Evolutionary conservation across 2,888 invertebrate species (phyloP), one percentile per base, ranked within the genome.

Genomic region (Seira ritae): DNA sequence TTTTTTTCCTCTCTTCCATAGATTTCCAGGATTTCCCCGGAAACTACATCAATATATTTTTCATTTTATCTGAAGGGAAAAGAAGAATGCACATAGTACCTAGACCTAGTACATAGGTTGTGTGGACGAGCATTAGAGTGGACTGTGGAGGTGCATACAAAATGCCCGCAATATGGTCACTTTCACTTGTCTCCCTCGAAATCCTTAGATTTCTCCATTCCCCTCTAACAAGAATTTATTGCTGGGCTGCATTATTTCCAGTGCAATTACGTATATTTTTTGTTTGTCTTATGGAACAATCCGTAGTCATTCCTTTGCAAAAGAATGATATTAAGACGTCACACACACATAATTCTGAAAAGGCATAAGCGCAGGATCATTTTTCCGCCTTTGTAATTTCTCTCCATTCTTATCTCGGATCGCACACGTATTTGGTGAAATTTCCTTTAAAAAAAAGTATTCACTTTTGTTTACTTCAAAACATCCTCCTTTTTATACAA

Each of bases 201-300:
- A 31, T 31, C 31, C 31, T 31, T 19, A 65, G 67, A 42, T 31
- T 46, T 24, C 37, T 50, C 20, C 31, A 67, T 67, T 67, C 55
- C 15, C 20, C 37, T 55, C 65, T 79, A 79, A 79, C 72, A 73
- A 55, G 66, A 79, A 79, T 79, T 79, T 79, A 79, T 73, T 79
- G 79, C 60, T 15, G 2, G 15, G 22, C 10, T 62, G 62, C 62
- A 62, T 62, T 62, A 15, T 62, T 22, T 20, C 22, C 62, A 62
- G 20, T 19, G 62, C 22, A 62, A 62, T 62, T 62, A 62, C 62
- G 55, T 31, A 50, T 50, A 50, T 62, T 62, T n/a, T 62, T 62
- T 62, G 62, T 62, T 62, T 62, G 19, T 62, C 62, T 62, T 22
- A 4, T 20, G 19, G n/a, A 8, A 62, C 2, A 62, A 62, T 62